Evolutionary conservation across 2,888 invertebrate genomes (phyloP).

Genomic region (Drosophila diplacantha): DNA sequence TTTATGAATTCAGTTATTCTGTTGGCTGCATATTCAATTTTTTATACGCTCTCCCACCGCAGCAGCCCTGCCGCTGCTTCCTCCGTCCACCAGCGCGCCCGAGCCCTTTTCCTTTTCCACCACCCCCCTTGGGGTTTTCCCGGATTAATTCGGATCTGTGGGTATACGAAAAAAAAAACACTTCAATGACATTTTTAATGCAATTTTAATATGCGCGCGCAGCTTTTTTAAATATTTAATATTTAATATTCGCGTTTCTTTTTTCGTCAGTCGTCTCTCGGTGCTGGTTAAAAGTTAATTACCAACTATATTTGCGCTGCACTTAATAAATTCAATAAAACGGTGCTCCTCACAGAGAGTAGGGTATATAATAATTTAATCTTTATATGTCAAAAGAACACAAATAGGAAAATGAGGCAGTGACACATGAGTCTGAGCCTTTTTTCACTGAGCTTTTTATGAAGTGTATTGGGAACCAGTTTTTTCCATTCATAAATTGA

Average conservation of each 20-base stretch:
- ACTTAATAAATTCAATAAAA: slow-evolving; percentile 50
- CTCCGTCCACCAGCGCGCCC: neutral
- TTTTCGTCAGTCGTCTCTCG: slow-evolving; percentile 6
- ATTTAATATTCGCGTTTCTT: slow-evolving; percentile 13
- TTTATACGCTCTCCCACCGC: slow-evolving; percentile 40
- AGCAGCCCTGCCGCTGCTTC: slow-evolving; percentile 25
- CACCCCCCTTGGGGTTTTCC: slow-evolving; percentile 11
- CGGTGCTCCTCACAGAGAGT: too few relatives aligned
- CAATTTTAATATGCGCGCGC: slow-evolving; percentile 69
- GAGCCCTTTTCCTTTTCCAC: neutral
- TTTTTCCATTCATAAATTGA: neutral
- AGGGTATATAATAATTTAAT: neutral
- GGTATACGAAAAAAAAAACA: slow-evolving; percentile 10
- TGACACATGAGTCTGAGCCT: neutral
- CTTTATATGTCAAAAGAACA: neutral
- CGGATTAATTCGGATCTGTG: slow-evolving; percentile 49
- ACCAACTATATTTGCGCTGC: slow-evolving; percentile 46
- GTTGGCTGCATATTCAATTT: slow-evolving; percentile 54
- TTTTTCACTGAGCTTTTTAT: neutral
- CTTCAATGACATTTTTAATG: slow-evolving; percentile 59
- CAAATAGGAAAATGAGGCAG: neutral
- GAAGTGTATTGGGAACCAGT: neutral
- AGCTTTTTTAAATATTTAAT: slow-evolving; percentile 68
- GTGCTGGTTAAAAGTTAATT: slow-evolving; percentile 51
- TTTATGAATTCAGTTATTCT: slow-evolving; percentile 42